Evolutionary conservation across 2,888 invertebrate genomes (phyloP), one percentile per base, ranked within the genome.

Genomic region (Leptopilina myrica): DNA sequence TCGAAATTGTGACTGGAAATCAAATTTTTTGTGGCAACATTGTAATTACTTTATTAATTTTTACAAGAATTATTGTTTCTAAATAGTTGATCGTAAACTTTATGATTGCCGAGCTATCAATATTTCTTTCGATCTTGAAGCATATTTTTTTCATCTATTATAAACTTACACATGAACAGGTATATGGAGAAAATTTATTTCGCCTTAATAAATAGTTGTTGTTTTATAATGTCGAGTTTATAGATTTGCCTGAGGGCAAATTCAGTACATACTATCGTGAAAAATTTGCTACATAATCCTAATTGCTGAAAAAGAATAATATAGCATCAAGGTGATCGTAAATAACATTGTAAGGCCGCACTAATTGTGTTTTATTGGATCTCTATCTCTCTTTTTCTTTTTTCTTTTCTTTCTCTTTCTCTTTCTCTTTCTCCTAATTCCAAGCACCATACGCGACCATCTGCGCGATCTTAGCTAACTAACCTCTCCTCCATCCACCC

Each of bases 311-410:
- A 80, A 79, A 75, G 43, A 75, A 86, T 85, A 85, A 85, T 85
- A 81, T 82, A 80, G 81, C 78, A 43, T 43, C 43, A 82, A 81
- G 79, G 79, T 85, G 87, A 83, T 83, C 88, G 84, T 90, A 89
- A 90, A 90, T 89, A 89, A 90, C 85, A 83, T 85, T 78, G 87
- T 80, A 86, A 82, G 83, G 83, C 83, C 85, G 87, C 89, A 87
- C 89, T 90, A 91, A 91, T 91, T 91, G 91, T 90, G 89, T 91
- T 91, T 91, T 91, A 91, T 91, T 91, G 89, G 89, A 87, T 84
- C 85, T 86, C 84, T 83, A 85, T 81, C 26, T 65, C 12, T 43
- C 43, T 8, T 7, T 43, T 7, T 86, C 84, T n/a, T n/a, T n/a
- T n/a, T n/a, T n/a, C n/a, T n/a, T n/a, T n/a, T n/a, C n/a, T n/a